Percentiles rank a stretch among this genome's conserved stretches.
These are phyloP conservation scores for Frankliniella fusca DNA, from an alignment of 2,888 invertebrate species.

Conservation along the genomic window DNA sequence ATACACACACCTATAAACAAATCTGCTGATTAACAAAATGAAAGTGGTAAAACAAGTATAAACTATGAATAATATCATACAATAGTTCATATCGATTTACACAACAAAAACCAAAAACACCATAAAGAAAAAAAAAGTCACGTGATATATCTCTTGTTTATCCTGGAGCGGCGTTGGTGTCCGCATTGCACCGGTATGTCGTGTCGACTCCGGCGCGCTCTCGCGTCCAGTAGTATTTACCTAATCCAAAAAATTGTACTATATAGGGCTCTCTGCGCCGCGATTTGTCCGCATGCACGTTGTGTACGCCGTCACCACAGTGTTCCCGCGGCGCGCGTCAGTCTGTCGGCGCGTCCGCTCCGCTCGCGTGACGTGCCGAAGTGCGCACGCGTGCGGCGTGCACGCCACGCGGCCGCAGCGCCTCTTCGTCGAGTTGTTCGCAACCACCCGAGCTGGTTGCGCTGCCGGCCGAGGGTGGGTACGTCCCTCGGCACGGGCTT, in stretches of 20 bases:
- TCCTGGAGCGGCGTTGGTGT: no score
- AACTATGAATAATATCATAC: conserved; percentile 1
- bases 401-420: no score
- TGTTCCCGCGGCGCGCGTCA: background rate
- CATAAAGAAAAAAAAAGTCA: no score
- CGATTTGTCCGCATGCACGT: background rate
- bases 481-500: conserved; percentile 43
- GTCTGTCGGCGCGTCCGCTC: background rate
- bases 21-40: conserved; percentile 4
- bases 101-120: no score
- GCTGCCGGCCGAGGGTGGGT: conserved; percentile 42
- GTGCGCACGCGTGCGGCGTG: no score
- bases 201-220: background rate
- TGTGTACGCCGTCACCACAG: background rate
- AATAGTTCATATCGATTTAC: background rate
- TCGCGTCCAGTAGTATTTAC: background rate
- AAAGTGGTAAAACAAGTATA: conserved; percentile 9
- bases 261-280: conserved; percentile 1
- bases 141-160: no score
- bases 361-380: no score
- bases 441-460: conserved; percentile 32
- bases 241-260: conserved; percentile 23
- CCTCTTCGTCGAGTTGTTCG: background rate
- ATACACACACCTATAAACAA: background rate
- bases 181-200: background rate